Evolutionary conservation across 2,797 vertebrate genomes (phyloP).

Genomic region (Knipowitschia caucasica): DNA sequence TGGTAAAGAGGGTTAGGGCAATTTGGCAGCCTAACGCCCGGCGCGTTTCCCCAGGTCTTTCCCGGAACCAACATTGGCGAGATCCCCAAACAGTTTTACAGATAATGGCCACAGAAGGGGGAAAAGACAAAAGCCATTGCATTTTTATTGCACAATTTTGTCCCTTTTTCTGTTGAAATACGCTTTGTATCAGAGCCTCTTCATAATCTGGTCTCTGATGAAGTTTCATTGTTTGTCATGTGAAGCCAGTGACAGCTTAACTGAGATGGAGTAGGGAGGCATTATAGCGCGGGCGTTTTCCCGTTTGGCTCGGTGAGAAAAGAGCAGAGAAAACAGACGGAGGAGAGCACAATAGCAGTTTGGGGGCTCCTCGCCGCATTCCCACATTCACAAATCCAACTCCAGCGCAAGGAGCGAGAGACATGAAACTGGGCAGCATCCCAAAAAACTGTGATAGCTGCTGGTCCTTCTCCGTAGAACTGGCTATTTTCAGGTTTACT

Average conservation of each 20-base stretch:
- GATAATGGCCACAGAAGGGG: slow-evolving; percentile 73
- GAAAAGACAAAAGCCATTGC: slow-evolving; percentile 52
- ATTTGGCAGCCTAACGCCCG: slow-evolving; percentile 80
- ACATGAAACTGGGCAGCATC: slow-evolving; percentile 60
- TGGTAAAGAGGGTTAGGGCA: slow-evolving; percentile 74
- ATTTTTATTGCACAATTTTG: slow-evolving; percentile 39
- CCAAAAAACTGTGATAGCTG: slow-evolving; percentile 63
- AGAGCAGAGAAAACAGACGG: slow-evolving; percentile 55
- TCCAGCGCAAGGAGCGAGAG: slow-evolving; percentile 32
- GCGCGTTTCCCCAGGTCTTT: slow-evolving; percentile 65
- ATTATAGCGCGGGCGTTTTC: slow-evolving; percentile 73
- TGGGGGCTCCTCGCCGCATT: slow-evolving; percentile 60
- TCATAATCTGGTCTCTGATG: slow-evolving; percentile 85
- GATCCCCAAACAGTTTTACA: slow-evolving; percentile 74
- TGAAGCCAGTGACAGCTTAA: slow-evolving; percentile 83
- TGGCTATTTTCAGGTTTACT: slow-evolving; percentile 23
- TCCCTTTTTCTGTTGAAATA: slow-evolving; percentile 33
- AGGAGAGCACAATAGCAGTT: slow-evolving; percentile 64
- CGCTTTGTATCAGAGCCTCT: slow-evolving; percentile 41
- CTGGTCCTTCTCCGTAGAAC: slow-evolving; percentile 41
- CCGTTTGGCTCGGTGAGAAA: slow-evolving; percentile 71
- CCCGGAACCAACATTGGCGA: slow-evolving; percentile 57
- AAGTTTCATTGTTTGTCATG: slow-evolving; percentile 86
- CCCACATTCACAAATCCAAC: slow-evolving; percentile 58
- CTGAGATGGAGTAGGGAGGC: slow-evolving; percentile 68